A percentile compares a stretch with the other conserved stretches of the same genome.
These are phyloP conservation scores for Poeciliopsis turneri DNA, from an alignment of 2,797 vertebrate species.

Conservation along the genomic window DNA sequence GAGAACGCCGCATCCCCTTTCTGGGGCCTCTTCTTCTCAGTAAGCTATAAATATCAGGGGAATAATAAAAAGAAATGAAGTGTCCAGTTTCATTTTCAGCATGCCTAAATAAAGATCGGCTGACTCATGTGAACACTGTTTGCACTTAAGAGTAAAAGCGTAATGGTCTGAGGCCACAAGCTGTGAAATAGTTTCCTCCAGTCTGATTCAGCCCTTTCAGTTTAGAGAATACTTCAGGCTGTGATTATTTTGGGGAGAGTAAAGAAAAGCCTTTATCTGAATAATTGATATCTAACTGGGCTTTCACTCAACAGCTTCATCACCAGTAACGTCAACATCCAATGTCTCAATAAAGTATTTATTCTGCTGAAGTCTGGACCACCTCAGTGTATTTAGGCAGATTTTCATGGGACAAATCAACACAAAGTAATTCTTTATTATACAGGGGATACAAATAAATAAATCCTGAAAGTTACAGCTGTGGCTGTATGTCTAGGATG, in stretches of 20 bases:
- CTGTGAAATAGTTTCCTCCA: constrained; percentile 26
- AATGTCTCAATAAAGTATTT: background rate
- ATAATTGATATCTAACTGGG: constrained; percentile 60
- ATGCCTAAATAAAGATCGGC: constrained; percentile 36
- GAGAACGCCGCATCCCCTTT: constrained; percentile 13
- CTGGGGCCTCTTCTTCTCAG: constrained; percentile 13
- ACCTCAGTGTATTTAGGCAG: background rate
- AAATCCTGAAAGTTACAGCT: background rate
- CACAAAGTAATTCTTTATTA: background rate
- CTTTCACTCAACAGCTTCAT: constrained; percentile 39
- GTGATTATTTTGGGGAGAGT: constrained; percentile 62
- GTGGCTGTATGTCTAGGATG: background rate
- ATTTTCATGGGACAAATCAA: background rate
- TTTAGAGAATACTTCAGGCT: constrained; percentile 47
- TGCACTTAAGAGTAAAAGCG: constrained; percentile 56
- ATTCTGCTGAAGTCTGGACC: background rate
- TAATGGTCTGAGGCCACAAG: constrained; percentile 33
- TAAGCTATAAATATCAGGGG: constrained; percentile 15
- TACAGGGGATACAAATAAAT: background rate
- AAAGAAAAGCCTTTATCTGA: constrained; percentile 55
- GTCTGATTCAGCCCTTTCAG: constrained; percentile 58
- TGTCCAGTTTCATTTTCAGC: constrained; percentile 43
- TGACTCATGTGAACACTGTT: constrained; percentile 57
- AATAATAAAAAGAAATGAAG: constrained; percentile 36
- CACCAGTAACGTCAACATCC: constrained; percentile 25